phyloP scores from a whole-genome alignment of 1,140 invertebrate species.

The Amphibalanus amphitrite region DNA sequence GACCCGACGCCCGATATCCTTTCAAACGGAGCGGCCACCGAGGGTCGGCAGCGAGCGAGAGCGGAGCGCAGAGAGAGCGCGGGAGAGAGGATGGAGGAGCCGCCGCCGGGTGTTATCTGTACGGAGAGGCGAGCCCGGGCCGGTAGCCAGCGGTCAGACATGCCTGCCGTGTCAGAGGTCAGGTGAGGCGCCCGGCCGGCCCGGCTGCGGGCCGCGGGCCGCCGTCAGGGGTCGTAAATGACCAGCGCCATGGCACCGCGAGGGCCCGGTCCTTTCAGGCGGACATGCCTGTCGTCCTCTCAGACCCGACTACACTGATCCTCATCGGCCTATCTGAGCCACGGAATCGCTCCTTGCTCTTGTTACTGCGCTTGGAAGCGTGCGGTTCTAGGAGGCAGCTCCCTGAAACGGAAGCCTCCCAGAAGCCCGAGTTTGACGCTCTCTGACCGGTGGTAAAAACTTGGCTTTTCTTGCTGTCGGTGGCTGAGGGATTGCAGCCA shows the following conservation, averaged over 20 bases:
- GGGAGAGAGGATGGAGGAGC: background rate
- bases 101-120: background rate
- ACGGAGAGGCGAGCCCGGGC: background rate
- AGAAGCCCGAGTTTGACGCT: background rate
- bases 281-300: too few relatives aligned
- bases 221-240: background rate
- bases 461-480: background rate
- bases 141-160: background rate
- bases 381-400: too few relatives aligned
- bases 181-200: too few relatives aligned
- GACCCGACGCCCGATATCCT: background rate
- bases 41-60: background rate
- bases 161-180: background rate
- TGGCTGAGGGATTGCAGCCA: background rate
- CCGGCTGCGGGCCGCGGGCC: too few relatives aligned
- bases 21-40: background rate
- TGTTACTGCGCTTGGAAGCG: too few relatives aligned
- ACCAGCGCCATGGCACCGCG: background rate
- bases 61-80: background rate
- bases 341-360: too few relatives aligned
- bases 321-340: too few relatives aligned
- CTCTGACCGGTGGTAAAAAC: background rate
- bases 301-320: too few relatives aligned
- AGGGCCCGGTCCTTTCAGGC: too few relatives aligned
- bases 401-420: background rate